Evolutionary conservation across 1,140 invertebrate species (phyloP).

Genomic region (Papilio dardanus): DNA sequence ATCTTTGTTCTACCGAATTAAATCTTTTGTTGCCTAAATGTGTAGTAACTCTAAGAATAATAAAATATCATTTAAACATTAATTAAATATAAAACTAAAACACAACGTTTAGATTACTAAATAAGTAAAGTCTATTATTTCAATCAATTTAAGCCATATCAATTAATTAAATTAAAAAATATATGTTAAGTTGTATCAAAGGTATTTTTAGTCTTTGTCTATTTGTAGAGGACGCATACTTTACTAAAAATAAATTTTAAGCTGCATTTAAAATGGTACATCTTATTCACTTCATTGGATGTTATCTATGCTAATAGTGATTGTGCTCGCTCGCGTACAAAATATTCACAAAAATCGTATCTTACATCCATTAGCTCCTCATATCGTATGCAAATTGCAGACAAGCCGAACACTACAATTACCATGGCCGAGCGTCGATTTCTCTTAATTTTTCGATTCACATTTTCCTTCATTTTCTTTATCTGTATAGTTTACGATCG

Average conservation of each 20-base stretch:
- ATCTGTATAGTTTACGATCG: slow-evolving; percentile 67
- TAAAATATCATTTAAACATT: too few relatives aligned
- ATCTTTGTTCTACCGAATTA: too few relatives aligned
- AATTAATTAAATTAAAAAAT: too few relatives aligned
- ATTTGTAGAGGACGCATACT: background rate
- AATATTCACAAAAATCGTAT: slow-evolving; percentile 67
- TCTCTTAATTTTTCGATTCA: slow-evolving; percentile 65
- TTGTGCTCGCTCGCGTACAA: slow-evolving; percentile 58
- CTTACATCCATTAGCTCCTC: slow-evolving; percentile 71
- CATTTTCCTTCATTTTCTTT: slow-evolving; percentile 64
- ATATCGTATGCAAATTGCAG: slow-evolving; percentile 76
- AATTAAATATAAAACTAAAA: too few relatives aligned
- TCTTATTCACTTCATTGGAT: slow-evolving; percentile 52
- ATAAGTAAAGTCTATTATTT: too few relatives aligned
- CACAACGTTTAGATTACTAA: too few relatives aligned
- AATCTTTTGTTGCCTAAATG: slow-evolving; percentile 33
- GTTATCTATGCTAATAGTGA: slow-evolving; percentile 70
- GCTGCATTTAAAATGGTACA: slow-evolving; percentile 47
- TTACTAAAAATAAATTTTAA: slow-evolving; percentile 38
- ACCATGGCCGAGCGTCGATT: slow-evolving; percentile 58
- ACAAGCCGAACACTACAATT: slow-evolving; percentile 62
- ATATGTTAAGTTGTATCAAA: background rate
- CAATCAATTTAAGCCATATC: too few relatives aligned
- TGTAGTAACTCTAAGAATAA: slow-evolving; percentile 33
- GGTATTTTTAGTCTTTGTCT: background rate